A percentile compares a stretch with the other conserved stretches of the same genome.
Conservation (phyloP, 2,113 vertebrate genomes). For the Odontophorus gujanensis region DNA sequence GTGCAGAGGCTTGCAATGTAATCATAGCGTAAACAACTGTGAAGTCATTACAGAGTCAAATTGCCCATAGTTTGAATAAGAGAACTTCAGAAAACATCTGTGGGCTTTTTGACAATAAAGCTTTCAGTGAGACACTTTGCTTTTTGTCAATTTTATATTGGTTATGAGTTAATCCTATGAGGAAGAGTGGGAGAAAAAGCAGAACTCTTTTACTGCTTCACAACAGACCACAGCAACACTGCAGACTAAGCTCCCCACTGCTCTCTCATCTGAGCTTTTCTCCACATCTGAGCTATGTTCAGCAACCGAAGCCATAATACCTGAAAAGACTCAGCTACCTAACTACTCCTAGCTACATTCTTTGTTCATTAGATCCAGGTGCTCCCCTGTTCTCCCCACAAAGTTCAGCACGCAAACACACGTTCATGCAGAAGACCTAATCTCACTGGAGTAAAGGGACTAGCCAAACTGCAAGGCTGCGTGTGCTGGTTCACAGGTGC, state of each 20-base stretch:
- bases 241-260: not conserved
- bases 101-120: not conserved
- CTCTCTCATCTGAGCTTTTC: not conserved
- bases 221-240: not conserved
- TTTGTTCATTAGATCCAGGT: not conserved
- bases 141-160: not conserved
- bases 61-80: not conserved
- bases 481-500: not conserved
- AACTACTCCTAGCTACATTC: not conserved
- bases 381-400: not conserved
- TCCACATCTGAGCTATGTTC: not conserved
- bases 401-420: not conserved
- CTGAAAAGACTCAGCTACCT: not conserved
- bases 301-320: not conserved
- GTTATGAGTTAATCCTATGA: not conserved
- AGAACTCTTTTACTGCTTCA: not conserved
- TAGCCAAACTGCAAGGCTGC: not conserved
- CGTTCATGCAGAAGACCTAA: not conserved
- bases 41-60: not conserved
- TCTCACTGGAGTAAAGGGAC: not conserved
- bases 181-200: not conserved
- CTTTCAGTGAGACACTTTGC: not conserved
- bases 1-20: not conserved
- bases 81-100: not conserved
- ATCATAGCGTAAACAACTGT: not conserved